A percentile compares a stretch with the other conserved stretches of the same genome.
phyloP scores from a whole-genome alignment of 2,113 vertebrate genomes.

The Cygnus atratus region DNA sequence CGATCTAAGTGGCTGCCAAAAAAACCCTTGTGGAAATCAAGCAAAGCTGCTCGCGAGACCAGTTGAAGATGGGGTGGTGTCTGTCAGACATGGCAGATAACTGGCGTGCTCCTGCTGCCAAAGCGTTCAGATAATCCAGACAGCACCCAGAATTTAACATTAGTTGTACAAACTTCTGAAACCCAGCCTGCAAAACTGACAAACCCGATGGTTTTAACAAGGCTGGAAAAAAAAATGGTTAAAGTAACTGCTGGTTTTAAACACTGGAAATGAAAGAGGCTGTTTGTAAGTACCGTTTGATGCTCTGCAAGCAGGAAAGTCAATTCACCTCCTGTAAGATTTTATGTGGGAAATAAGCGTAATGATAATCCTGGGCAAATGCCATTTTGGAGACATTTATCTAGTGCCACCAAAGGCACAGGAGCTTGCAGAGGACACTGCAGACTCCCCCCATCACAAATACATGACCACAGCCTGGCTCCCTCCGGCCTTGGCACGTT shows the following conservation, averaged over 20 bases:
- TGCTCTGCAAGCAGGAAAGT: not conserved
- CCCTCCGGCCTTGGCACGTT: not conserved
- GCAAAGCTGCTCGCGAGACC: conserved; percentile 21
- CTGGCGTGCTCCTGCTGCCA: not conserved
- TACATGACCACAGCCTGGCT: not conserved
- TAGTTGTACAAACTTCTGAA: not conserved
- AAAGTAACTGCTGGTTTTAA: not conserved
- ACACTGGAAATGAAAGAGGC: not conserved
- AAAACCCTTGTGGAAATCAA: not conserved
- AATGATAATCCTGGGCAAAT: not conserved
- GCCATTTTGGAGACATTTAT: not conserved
- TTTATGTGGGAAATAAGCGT: not conserved
- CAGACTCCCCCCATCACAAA: not conserved
- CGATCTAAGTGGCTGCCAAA: conserved; percentile 10
- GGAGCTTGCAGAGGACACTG: not conserved
- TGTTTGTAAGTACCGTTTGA: not conserved
- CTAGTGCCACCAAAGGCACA: too few species aligned
- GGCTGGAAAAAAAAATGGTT: not conserved
- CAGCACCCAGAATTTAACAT: not conserved
- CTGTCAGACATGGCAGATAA: conserved; percentile 25
- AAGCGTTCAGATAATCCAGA: not conserved
- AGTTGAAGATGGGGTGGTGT: conserved; percentile 2
- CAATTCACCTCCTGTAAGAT: not conserved
- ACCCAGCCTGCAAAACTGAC: not conserved
- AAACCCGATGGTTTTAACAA: not conserved